Conservation (phyloP, 2,113 vertebrate species). For the Galbula dea region DNA sequence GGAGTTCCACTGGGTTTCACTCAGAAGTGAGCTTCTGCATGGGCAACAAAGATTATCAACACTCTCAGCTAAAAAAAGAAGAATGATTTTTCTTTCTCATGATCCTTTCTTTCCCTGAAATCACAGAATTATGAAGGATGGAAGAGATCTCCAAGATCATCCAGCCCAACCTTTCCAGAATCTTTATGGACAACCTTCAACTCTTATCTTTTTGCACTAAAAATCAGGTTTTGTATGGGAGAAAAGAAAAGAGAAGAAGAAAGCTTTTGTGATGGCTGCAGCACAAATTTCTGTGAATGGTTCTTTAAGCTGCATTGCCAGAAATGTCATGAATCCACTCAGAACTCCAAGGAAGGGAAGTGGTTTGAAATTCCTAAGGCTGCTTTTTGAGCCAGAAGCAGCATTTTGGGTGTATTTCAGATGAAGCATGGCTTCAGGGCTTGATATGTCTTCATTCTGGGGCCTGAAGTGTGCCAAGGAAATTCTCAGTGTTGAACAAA, state of each 20-base stretch:
- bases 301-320: conserved; percentile 18
- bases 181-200: neutral
- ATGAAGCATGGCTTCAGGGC: conserved; percentile 16
- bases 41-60: neutral
- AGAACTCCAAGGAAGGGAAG: conserved; percentile 49
- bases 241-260: neutral
- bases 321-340: conserved; percentile 32
- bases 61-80: neutral
- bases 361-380: conserved; percentile 41
- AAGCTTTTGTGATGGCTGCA: conserved; percentile 44
- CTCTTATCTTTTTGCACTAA: conserved; percentile 10
- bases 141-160: too few species aligned
- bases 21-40: neutral
- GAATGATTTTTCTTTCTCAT: neutral
- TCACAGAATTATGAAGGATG: too few species aligned
- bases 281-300: conserved; percentile 34
- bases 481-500: conserved; percentile 41
- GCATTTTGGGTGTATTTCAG: conserved; percentile 42
- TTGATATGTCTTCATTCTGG: conserved; percentile 23
- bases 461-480: conserved; percentile 11
- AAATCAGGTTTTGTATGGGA: neutral
- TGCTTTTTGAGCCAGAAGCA: conserved; percentile 40
- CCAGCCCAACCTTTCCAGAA: neutral
- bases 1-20: neutral
- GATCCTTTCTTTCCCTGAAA: too few species aligned